Evolutionary conservation across 2,797 vertebrate genomes (phyloP).

Genomic region (Sebastes hubbsi): DNA sequence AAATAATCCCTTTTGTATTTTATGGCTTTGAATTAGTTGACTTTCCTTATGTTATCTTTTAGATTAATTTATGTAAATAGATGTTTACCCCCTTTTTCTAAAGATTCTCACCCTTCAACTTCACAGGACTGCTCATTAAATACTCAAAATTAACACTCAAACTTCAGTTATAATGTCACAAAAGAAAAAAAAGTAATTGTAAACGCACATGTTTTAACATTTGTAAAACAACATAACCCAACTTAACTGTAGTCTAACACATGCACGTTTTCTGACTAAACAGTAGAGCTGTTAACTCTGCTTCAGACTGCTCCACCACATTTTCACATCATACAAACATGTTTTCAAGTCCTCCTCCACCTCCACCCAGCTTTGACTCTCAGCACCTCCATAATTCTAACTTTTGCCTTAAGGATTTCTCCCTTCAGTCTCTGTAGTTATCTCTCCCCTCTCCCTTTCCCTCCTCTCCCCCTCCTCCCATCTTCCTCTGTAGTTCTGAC

Average conservation of each 20-base stretch:
- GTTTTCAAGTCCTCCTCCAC: neutral
- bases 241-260: neutral
- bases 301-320: neutral
- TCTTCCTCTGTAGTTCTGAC: constrained; percentile 13
- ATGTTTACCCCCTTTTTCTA: neutral
- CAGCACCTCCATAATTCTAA: constrained; percentile 1
- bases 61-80: neutral
- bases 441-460: neutral
- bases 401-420: neutral
- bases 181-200: too few relatives aligned
- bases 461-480: neutral
- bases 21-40: neutral
- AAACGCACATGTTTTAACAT: neutral
- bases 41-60: neutral
- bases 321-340: neutral
- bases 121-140: neutral
- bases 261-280: neutral
- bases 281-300: neutral
- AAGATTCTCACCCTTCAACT: neutral
- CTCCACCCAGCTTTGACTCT: neutral
- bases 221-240: neutral
- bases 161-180: neutral
- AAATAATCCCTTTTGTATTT: neutral
- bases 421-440: constrained; percentile 3
- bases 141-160: neutral